phyloP scores from a whole-genome alignment of 2,797 vertebrate genomes.

The Cryptoprocta ferox region DNA sequence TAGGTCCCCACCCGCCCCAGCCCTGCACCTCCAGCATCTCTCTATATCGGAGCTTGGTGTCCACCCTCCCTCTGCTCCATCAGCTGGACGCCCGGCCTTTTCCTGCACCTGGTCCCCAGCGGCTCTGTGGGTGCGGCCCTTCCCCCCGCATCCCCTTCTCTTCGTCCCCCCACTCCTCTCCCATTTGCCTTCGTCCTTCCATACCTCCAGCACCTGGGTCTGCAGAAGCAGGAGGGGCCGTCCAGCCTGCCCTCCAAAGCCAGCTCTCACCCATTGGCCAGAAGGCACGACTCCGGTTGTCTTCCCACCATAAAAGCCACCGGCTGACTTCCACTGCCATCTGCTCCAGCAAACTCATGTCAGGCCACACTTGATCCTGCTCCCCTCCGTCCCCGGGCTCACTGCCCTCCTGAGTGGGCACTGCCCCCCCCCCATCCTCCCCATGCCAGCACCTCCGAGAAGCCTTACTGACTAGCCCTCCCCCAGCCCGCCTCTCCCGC shows the following conservation, averaged over 20 bases:
- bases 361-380: rapidly evolving
- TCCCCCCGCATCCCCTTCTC: too few relatives aligned
- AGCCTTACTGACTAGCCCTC: too few relatives aligned
- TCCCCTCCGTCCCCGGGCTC: rapidly evolving
- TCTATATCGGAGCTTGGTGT: rapidly evolving
- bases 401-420: rapidly evolving
- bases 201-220: rapidly evolving
- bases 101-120: rapidly evolving
- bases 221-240: background rate
- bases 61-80: background rate
- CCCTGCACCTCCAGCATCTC: background rate
- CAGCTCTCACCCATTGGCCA: rapidly evolving
- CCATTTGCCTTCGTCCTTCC: background rate
- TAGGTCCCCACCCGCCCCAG: rapidly evolving
- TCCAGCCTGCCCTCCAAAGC: rapidly evolving
- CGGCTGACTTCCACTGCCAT: background rate
- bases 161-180: rapidly evolving
- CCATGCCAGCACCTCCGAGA: rapidly evolving
- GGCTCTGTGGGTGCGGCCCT: background rate
- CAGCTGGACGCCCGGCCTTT: background rate
- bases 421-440: background rate
- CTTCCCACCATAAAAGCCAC: background rate
- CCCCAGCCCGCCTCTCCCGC: rapidly evolving
- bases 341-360: rapidly evolving
- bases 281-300: rapidly evolving